Conservation (phyloP, 2,113 vertebrate genomes). For the Hiodon tergisus region DNA sequence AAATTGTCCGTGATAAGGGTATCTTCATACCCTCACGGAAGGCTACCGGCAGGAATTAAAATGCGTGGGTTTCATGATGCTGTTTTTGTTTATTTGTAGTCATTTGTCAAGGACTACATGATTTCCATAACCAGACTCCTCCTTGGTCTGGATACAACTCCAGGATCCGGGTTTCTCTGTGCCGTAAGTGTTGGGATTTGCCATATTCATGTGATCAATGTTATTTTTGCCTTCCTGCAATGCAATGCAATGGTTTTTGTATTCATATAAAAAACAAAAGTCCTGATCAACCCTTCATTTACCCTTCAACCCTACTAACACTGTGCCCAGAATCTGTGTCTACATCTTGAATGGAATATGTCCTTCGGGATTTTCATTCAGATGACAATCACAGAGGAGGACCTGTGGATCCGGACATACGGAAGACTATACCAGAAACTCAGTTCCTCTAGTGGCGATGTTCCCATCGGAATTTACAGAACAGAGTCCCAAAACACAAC, state of each 20-base stretch:
- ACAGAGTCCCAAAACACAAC: slow-evolving; percentile 83
- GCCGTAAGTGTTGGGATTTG: slow-evolving; percentile 65
- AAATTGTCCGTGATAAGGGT: no score
- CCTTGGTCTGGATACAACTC: slow-evolving; percentile 88
- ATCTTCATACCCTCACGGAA: neutral
- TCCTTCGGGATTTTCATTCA: slow-evolving; percentile 36
- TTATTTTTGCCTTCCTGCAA: neutral
- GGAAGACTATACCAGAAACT: slow-evolving; percentile 92
- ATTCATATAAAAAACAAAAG: neutral
- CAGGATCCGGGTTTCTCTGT: slow-evolving; percentile 87
- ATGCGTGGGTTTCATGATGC: slow-evolving; percentile 11
- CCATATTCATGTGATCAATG: neutral
- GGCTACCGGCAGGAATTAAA: neutral
- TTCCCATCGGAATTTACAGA: slow-evolving; percentile 87
- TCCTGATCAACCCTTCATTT: no score
- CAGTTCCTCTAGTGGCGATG: slow-evolving; percentile 86
- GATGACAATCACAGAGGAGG: slow-evolving; percentile 89
- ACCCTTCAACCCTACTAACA: no score
- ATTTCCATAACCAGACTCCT: slow-evolving; percentile 86
- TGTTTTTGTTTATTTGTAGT: slow-evolving; percentile 59
- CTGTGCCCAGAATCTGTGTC: no score
- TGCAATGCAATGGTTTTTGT: neutral
- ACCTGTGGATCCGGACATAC: slow-evolving; percentile 88
- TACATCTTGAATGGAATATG: no score
- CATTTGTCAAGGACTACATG: slow-evolving; percentile 99